Percentiles rank a stretch among this genome's conserved stretches.
phyloP scores from a whole-genome alignment of 1,140 invertebrate species.

The Brachystomella parvula region DNA sequence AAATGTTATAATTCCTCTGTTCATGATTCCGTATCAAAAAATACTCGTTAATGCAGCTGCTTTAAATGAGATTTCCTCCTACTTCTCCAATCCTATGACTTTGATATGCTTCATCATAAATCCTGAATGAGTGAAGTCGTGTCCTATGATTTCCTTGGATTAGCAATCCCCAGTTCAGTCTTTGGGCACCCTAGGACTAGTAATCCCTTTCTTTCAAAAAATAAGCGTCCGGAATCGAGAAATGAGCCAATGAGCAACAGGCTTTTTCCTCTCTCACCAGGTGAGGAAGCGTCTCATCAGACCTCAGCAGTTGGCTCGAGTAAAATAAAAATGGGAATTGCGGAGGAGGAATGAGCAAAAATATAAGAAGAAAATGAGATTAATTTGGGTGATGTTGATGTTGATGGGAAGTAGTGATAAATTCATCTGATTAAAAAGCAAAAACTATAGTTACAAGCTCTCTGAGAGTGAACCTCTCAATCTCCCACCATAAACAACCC shows the following conservation, averaged over 20 bases:
- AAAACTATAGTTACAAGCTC: background rate
- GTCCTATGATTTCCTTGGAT: background rate
- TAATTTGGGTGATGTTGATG: background rate
- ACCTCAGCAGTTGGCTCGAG: too few relatives aligned
- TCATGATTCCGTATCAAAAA: background rate
- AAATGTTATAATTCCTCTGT: background rate
- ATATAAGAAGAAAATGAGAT: too few relatives aligned
- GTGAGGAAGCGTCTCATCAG: too few relatives aligned
- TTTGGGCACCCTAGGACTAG: too few relatives aligned
- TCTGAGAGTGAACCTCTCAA: background rate
- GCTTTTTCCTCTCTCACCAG: too few relatives aligned
- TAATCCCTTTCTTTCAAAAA: too few relatives aligned
- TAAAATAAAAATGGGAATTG: too few relatives aligned
- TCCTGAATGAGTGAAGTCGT: background rate
- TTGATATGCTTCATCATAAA: background rate
- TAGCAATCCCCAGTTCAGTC: background rate
- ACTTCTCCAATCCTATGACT: background rate
- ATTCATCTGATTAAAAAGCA: background rate
- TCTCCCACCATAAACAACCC: slow-evolving; percentile 9
- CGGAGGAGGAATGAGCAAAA: too few relatives aligned
- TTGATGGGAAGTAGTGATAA: background rate
- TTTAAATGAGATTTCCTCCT: too few relatives aligned
- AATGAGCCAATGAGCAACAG: too few relatives aligned
- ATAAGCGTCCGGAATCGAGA: too few relatives aligned
- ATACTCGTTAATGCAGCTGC: background rate